Conservation (phyloP, 2,888 invertebrate species). For the Eustalomyia histrio region DNA sequence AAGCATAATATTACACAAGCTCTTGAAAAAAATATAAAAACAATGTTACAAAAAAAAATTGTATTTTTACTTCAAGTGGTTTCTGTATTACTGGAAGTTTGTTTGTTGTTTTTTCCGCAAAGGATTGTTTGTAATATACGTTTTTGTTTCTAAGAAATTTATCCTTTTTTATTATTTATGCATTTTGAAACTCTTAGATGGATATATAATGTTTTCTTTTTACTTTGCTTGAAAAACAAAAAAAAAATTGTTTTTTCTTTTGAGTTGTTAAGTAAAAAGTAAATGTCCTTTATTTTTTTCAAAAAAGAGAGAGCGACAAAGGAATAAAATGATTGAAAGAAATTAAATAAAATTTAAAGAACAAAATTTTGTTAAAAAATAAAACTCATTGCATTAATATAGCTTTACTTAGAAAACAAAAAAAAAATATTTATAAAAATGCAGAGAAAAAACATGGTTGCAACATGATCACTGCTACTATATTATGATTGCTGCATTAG, state of each 20-base stretch:
- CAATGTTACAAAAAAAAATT: constrained; percentile 20
- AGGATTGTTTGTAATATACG: constrained; percentile 46
- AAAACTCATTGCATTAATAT: too few relatives aligned
- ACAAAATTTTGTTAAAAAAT: too few relatives aligned
- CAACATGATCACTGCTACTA: too few relatives aligned
- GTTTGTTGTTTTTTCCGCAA: constrained; percentile 63
- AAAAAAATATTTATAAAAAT: too few relatives aligned
- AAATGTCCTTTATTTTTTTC: neutral
- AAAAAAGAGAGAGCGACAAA: neutral
- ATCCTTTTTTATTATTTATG: constrained; percentile 47
- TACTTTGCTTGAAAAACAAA: constrained; percentile 1
- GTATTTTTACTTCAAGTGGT: constrained; percentile 36
- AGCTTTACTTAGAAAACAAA: too few relatives aligned
- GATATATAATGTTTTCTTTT: constrained; percentile 8
- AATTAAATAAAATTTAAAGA: neutral
- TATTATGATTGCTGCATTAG: too few relatives aligned
- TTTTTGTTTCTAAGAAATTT: constrained; percentile 25
- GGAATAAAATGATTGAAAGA: neutral
- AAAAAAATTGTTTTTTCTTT: too few relatives aligned
- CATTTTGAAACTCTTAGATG: constrained; percentile 1
- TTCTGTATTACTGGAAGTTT: constrained; percentile 30
- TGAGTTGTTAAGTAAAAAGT: neutral
- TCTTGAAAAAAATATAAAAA: constrained; percentile 23
- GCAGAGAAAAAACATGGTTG: too few relatives aligned
- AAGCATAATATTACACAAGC: constrained; percentile 47